phyloP scores from a whole-genome alignment of 2,888 invertebrate species.

The Campoplex nolae region DNA sequence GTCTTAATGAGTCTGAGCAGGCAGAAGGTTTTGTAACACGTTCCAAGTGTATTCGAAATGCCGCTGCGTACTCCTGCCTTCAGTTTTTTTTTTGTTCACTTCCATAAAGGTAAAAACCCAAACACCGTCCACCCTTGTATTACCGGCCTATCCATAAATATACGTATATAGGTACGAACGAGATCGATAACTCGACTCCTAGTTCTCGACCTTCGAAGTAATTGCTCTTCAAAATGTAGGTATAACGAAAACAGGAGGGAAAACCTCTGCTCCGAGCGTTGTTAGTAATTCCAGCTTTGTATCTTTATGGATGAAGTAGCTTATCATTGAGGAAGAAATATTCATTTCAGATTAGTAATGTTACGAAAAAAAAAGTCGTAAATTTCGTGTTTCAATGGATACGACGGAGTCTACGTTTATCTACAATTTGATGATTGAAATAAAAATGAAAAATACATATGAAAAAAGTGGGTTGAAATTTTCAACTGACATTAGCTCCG shows the following conservation, averaged over 20 bases:
- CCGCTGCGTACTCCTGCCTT: neutral
- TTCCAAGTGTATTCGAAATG: neutral
- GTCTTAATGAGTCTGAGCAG: neutral
- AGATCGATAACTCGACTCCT: constrained; percentile 63
- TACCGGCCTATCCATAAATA: constrained; percentile 3
- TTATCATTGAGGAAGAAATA: too few species aligned
- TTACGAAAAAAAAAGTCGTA: neutral
- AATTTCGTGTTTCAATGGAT: neutral
- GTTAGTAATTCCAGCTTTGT: neutral
- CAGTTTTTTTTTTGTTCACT: neutral
- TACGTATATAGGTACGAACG: constrained; percentile 15
- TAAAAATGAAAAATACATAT: neutral
- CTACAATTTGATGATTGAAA: neutral
- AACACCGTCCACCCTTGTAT: constrained; percentile 39
- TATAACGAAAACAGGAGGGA: neutral
- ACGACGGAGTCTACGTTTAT: neutral
- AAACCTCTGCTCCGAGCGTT: neutral
- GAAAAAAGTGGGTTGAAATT: neutral
- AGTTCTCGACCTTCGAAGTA: constrained; percentile 57
- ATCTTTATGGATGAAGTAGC: neutral
- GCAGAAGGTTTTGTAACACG: neutral
- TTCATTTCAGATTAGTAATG: neutral
- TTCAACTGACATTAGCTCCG: constrained; percentile 35
- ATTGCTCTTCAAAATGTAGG: constrained; percentile 52
- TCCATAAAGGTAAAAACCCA: neutral